Evolutionary conservation across 2,113 vertebrate genomes (phyloP).

Genomic region (Podiceps cristatus): DNA sequence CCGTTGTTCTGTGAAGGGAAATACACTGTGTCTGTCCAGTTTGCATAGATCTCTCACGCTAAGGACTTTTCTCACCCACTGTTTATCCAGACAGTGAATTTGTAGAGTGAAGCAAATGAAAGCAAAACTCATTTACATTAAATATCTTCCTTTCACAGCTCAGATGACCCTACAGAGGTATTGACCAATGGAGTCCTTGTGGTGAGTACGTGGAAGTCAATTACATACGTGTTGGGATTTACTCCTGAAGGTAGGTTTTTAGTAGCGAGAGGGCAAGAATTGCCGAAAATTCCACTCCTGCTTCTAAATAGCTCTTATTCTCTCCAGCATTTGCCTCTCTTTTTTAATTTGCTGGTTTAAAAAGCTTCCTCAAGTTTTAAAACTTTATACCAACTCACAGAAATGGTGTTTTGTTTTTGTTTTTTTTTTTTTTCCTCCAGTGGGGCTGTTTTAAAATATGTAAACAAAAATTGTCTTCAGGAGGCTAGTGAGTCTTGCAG

Average conservation of each 20-base stretch:
- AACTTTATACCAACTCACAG: not conserved
- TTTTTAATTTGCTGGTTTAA: not conserved
- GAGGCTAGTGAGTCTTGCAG: not conserved
- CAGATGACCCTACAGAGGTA: slow-evolving; percentile 61
- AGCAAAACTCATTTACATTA: not conserved
- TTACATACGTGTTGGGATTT: not conserved
- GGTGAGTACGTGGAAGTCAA: slow-evolving; percentile 67
- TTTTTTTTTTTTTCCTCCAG: not conserved
- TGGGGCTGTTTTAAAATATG: not conserved
- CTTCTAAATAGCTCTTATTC: not conserved
- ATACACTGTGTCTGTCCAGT: not conserved
- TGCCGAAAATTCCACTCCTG: not conserved
- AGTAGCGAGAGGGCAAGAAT: not conserved
- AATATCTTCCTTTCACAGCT: slow-evolving; percentile 59
- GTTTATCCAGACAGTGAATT: not conserved
- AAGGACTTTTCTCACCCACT: not conserved
- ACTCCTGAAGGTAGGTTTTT: not conserved
- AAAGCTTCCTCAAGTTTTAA: not conserved
- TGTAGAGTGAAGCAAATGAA: not conserved
- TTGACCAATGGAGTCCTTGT: slow-evolving; percentile 82
- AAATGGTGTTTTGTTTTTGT: not conserved
- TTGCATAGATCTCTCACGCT: not conserved
- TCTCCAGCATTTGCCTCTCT: not conserved
- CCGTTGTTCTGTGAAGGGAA: not conserved
- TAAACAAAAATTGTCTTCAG: not conserved